Conservation (phyloP, 2,888 invertebrate species). For the Latrodectus elegans region DNA sequence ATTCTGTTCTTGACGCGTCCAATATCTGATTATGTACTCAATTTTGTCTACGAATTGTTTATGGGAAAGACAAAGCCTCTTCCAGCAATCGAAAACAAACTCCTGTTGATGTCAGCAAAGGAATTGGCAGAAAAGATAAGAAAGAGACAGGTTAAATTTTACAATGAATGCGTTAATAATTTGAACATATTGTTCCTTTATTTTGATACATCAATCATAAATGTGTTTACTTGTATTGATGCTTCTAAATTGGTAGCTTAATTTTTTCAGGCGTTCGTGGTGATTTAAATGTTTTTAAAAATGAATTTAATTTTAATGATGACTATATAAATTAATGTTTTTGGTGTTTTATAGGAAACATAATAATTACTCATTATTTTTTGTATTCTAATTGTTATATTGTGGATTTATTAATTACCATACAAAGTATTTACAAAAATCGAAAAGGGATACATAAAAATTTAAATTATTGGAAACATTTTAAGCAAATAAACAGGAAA, state of each 20-base stretch:
- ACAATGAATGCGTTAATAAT: background rate
- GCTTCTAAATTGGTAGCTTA: background rate
- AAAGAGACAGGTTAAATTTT: conserved; percentile 73
- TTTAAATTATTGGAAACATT: no score
- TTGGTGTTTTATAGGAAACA: no score
- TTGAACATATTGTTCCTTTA: background rate
- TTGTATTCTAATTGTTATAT: no score
- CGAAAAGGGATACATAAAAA: no score
- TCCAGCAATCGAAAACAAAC: conserved; percentile 73
- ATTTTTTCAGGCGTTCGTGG: background rate
- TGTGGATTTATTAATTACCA: background rate
- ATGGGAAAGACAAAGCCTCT: conserved; percentile 67
- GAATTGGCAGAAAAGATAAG: conserved; percentile 74
- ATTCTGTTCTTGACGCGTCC: conserved; percentile 28
- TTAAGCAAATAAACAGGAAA: no score
- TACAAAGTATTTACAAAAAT: background rate
- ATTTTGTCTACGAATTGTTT: conserved; percentile 14
- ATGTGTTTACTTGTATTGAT: background rate
- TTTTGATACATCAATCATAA: background rate
- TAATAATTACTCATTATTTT: no score
- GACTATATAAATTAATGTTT: no score
- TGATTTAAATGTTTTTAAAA: background rate
- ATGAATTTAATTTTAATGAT: no score
- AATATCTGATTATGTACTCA: conserved; percentile 20
- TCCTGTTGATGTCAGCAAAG: conserved; percentile 74